Conservation (phyloP, 53 echinoderm and acorn worm genomes). For the Temnopleurus reevesii region DNA sequence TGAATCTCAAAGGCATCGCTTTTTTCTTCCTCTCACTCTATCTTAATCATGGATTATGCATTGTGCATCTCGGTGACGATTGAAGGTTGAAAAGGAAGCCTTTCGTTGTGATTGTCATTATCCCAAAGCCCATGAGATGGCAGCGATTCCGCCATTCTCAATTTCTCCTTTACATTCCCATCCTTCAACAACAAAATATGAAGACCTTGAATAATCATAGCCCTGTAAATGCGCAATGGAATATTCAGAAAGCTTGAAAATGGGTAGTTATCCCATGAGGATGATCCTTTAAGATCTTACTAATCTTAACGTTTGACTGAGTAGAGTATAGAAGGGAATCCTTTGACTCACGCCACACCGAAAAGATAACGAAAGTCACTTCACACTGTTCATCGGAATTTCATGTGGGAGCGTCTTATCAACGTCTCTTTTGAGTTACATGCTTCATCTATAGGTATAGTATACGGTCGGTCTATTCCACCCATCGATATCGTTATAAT, state of each 20-base stretch:
- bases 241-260: constrained; percentile 28
- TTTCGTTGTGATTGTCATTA: constrained; percentile 6
- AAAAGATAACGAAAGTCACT: too few relatives aligned
- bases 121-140: neutral
- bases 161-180: neutral
- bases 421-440: too few relatives aligned
- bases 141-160: neutral
- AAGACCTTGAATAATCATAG: constrained; percentile 12
- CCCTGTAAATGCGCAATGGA: constrained; percentile 17
- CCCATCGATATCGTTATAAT: too few relatives aligned
- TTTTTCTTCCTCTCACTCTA: neutral
- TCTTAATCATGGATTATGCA: constrained; percentile 29
- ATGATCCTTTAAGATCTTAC: neutral
- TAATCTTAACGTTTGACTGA: too few relatives aligned
- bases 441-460: too few relatives aligned
- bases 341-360: too few relatives aligned
- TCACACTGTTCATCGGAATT: too few relatives aligned
- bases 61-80: neutral
- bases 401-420: too few relatives aligned
- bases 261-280: neutral
- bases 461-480: too few relatives aligned
- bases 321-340: too few relatives aligned
- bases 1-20: too few relatives aligned
- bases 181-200: neutral
- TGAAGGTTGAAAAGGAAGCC: neutral